Base-by-base conservation (phyloP, 2,888 invertebrate species). In the Calephelis perditalis region DNA sequence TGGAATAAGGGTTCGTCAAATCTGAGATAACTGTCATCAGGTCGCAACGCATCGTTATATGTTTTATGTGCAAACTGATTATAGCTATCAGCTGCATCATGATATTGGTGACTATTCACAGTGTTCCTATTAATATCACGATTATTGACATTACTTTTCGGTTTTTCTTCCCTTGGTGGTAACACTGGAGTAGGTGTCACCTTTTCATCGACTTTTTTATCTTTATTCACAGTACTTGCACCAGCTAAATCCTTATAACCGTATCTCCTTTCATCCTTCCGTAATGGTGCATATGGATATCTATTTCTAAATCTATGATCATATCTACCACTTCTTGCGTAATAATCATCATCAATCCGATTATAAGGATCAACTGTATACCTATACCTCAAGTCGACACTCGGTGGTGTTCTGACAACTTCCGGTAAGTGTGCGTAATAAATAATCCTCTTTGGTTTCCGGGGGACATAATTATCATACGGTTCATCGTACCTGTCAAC, bases 351-450 rank as follows among this genome's bases (percentile, higher is more conserved):
- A 7, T 88, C 87, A 58, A 71, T 79, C 2, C 87, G 83, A 61
- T 84, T 81, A 68, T 90, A 88, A 9, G 91, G 88, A 64, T 89
- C 91, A 0, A 74, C 77, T 0, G 84, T 80, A 68, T 92, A 92
- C 68, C 92, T 81, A 70, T 92, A 92, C 58, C 92, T 79, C 46
- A 91, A 75, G 73, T 92, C 92, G 9, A 92, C 92, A 69, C 88
- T 91, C 8, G 92, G 91, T 26, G 93, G 93, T 35, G 92, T 91
- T 59, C 94, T 84, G 0, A 94, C 92, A 5, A 94, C 92, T 77
- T 94, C 94, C 9, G 94, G 94, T 40, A 94, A 79, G 73, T 94
- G 94, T 0, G 94, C 94, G 68, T 94, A 94, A 73, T 94, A 94
- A 62, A 94, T 93, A 60, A 94, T 93, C 62, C 94, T 89, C 70